phyloP scores from a whole-genome alignment of 2,888 invertebrate species.

The Nymphalis c-album region DNA sequence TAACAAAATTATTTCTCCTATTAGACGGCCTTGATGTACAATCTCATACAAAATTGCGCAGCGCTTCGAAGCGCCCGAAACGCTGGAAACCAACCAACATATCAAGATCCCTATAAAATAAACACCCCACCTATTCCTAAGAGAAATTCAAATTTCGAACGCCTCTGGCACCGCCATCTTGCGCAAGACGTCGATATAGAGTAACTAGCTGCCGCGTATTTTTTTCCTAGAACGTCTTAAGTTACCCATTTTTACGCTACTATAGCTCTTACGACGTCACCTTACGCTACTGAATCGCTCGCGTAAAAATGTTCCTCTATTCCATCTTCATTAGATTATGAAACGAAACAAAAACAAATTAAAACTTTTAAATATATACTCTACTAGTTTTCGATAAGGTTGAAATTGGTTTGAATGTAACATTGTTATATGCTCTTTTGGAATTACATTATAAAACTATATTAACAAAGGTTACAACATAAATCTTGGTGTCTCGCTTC shows the following conservation, averaged over 20 bases:
- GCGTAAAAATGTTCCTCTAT: constrained; percentile 75
- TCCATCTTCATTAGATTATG: constrained; percentile 50
- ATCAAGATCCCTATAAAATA: constrained; percentile 50
- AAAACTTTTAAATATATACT: constrained; percentile 26
- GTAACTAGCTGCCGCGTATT: constrained; percentile 72
- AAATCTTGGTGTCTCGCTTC: constrained; percentile 61
- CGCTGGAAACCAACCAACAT: constrained; percentile 38
- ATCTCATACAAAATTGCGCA: constrained; percentile 48
- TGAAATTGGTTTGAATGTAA: constrained; percentile 24
- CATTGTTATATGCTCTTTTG: constrained; percentile 43
- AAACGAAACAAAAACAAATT: constrained; percentile 41
- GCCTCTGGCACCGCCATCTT: constrained; percentile 77
- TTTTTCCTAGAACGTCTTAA: constrained; percentile 79
- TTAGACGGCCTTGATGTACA: constrained; percentile 48
- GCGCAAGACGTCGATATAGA: constrained; percentile 80
- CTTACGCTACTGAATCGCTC: constrained; percentile 78
- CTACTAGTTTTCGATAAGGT: fast-evolving
- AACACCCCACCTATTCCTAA: constrained; percentile 74
- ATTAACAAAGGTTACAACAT: constrained; percentile 70
- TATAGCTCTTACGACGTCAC: constrained; percentile 75
- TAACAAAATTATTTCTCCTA: constrained; percentile 20
- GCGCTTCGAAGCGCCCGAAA: constrained; percentile 43
- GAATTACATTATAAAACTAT: constrained; percentile 59
- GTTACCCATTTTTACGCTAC: constrained; percentile 77
- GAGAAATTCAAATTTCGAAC: constrained; percentile 79